Evolutionary conservation across 1,140 invertebrate genomes (phyloP).

Genomic region (Capitella teleta): DNA sequence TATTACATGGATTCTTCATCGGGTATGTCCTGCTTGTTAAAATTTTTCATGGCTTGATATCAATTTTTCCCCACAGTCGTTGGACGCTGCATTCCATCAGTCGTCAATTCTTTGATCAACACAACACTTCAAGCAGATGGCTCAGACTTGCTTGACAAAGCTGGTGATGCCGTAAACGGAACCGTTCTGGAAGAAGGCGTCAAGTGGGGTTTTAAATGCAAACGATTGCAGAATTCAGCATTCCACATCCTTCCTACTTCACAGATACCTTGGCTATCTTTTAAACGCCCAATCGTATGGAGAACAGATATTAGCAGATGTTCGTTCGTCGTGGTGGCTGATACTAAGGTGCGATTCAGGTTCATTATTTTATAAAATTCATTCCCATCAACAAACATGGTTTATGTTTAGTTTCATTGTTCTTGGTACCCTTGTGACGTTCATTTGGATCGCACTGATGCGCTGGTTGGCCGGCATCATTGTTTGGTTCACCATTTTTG

Average conservation of each 20-base stretch:
- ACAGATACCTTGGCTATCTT: conserved; percentile 24
- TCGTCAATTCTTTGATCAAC: neutral
- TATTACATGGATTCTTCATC: neutral
- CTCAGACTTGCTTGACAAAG: neutral
- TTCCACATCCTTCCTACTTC: too few relatives aligned
- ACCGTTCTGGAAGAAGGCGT: conserved; percentile 19
- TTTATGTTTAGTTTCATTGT: too few relatives aligned
- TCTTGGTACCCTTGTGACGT: conserved; percentile 57
- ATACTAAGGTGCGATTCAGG: conserved; percentile 48
- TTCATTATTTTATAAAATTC: too few relatives aligned
- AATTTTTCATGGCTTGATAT: neutral
- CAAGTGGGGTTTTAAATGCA: too few relatives aligned
- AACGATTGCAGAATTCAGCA: too few relatives aligned
- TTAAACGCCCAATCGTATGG: conserved; percentile 41
- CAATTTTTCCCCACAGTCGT: neutral
- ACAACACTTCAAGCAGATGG: too few relatives aligned
- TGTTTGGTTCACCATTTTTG: conserved; percentile 72
- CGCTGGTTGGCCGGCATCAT: conserved; percentile 74
- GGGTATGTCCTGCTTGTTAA: neutral
- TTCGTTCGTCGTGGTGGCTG: conserved; percentile 56
- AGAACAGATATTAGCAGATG: conserved; percentile 62
- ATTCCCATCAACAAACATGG: too few relatives aligned
- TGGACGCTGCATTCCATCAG: neutral
- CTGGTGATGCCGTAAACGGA: conserved; percentile 20
- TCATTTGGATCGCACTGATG: conserved; percentile 79